phyloP scores from a whole-genome alignment of 2,888 invertebrate genomes.

The Campoplex capitator region DNA sequence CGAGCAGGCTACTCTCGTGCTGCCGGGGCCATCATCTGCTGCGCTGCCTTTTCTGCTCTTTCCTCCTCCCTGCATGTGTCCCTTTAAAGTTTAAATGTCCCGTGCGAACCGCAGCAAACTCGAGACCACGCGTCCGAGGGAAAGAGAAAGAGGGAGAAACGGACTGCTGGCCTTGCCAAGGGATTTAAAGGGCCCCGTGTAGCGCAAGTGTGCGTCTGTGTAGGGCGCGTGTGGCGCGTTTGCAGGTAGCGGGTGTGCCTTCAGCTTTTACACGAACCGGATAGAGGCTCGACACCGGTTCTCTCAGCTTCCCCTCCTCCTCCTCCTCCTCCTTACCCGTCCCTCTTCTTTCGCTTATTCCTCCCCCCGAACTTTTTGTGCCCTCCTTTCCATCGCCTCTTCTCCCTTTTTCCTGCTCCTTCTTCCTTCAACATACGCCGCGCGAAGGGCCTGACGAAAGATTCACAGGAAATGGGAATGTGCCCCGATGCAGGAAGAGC shows the following conservation, averaged over 20 bases:
- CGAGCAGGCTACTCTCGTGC: neutral
- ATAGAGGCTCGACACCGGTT: slow-evolving; percentile 67
- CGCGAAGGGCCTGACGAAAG: slow-evolving; percentile 45
- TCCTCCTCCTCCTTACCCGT: neutral
- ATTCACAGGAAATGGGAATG: slow-evolving; percentile 73
- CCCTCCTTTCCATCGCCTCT: neutral
- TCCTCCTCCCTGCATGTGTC: slow-evolving; percentile 57
- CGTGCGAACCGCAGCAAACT: slow-evolving; percentile 54
- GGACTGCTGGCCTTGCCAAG: neutral
- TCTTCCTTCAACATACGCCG: slow-evolving; percentile 11
- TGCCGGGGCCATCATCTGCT: slow-evolving; percentile 1
- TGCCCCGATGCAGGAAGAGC: slow-evolving; percentile 57
- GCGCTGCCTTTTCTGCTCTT: slow-evolving; percentile 24
- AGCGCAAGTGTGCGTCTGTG: slow-evolving; percentile 2
- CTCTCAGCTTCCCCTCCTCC: slow-evolving; percentile 40
- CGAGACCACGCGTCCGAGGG: slow-evolving; percentile 7
- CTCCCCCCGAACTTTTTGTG: slow-evolving; percentile 9
- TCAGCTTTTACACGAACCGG: slow-evolving; percentile 68
- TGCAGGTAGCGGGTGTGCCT: slow-evolving; percentile 47
- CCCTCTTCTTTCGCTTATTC: neutral
- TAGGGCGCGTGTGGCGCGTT: slow-evolving; percentile 18
- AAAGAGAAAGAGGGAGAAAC: slow-evolving; percentile 22
- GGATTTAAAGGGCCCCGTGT: slow-evolving; percentile 57
- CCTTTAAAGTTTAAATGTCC: slow-evolving; percentile 78
- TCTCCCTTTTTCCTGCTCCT: slow-evolving; percentile 18